Evolutionary conservation across 2,797 vertebrate species (phyloP).

Genomic region (Microcaecilia unicolor): DNA sequence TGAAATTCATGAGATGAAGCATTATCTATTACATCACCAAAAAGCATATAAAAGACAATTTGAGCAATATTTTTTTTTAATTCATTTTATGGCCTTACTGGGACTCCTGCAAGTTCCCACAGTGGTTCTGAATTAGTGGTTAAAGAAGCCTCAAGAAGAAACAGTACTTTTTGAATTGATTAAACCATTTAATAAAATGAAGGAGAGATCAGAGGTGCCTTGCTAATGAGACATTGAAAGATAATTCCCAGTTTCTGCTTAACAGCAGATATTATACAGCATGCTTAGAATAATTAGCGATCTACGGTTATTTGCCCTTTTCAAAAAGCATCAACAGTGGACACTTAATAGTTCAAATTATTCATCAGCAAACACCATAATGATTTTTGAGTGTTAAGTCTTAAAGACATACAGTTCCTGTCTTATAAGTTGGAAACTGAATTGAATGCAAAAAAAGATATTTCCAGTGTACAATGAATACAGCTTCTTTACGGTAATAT

Average conservation of each 20-base stretch:
- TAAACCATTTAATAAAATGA: conserved; percentile 3
- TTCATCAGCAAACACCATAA: neutral
- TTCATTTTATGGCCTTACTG: conserved; percentile 23
- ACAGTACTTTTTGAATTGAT: neutral
- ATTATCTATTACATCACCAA: conserved; percentile 17
- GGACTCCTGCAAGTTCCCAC: neutral
- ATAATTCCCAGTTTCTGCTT: neutral
- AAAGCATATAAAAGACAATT: conserved; percentile 7
- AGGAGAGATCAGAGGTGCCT: neutral
- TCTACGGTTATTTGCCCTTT: neutral
- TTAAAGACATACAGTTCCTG: no score
- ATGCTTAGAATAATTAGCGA: neutral
- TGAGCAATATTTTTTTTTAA: conserved; percentile 13
- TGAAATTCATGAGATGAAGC: conserved; percentile 23
- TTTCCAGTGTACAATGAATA: no score
- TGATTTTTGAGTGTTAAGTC: neutral
- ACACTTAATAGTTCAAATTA: neutral
- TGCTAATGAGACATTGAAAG: neutral
- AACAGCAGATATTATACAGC: neutral
- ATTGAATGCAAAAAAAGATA: no score
- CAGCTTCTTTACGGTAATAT: no score
- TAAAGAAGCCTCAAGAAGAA: neutral
- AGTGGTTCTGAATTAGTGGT: neutral
- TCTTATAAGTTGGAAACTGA: no score
- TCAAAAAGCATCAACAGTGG: neutral